A percentile compares a stretch with the other conserved stretches of the same genome.
Conservation (phyloP, 2,113 vertebrate genomes). For the Gracilinanus agilis region DNA sequence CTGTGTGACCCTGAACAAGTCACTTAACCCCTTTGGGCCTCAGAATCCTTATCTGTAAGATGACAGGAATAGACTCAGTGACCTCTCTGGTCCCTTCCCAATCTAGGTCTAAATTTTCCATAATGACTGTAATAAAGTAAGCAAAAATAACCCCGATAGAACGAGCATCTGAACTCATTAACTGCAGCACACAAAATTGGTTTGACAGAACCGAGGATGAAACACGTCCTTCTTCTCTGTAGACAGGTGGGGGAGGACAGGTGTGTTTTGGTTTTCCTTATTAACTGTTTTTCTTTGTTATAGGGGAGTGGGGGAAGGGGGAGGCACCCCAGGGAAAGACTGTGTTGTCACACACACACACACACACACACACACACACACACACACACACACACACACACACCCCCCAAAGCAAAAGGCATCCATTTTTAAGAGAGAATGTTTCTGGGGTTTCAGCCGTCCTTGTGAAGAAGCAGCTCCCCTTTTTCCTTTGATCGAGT, state of each 20-base stretch:
- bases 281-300: slow-evolving; percentile 3
- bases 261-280: neutral
- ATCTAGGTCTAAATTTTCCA: neutral
- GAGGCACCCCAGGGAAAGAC: neutral
- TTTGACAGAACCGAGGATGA: neutral
- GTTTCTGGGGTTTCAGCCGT: neutral
- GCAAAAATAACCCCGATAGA: neutral
- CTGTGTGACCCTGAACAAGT: neutral
- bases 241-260: neutral
- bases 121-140: neutral
- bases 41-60: too few relatives aligned
- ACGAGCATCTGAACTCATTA: neutral
- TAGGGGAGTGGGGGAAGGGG: neutral
- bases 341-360: neutral
- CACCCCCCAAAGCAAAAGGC: neutral
- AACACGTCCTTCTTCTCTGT: neutral
- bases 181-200: neutral
- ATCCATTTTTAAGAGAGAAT: neutral
- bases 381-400: too few relatives aligned
- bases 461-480: neutral
- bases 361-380: too few relatives aligned
- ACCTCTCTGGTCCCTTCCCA: neutral
- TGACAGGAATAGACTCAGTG: too few relatives aligned
- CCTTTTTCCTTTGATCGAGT: neutral
- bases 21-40: too few relatives aligned